Evolutionary conservation across 2,113 vertebrate genomes (phyloP).

Genomic region (Okapia johnstoni): DNA sequence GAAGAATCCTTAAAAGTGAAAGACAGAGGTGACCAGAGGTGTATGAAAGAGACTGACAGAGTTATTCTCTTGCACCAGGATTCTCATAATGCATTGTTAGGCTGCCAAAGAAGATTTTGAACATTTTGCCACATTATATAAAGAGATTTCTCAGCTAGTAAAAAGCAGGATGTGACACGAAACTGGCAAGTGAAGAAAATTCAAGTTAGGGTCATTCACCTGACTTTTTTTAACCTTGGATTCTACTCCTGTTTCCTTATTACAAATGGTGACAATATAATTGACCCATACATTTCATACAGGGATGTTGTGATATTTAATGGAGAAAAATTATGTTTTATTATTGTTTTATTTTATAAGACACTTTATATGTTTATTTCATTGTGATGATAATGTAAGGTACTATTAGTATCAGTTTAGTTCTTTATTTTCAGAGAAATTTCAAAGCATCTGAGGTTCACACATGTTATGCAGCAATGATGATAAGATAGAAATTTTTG

Average conservation of each 20-base stretch:
- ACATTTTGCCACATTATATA: not conserved
- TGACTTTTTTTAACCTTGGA: not conserved
- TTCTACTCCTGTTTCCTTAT: not conserved
- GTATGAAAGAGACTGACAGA: accelerated
- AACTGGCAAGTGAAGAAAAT: not conserved
- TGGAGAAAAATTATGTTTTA: not conserved
- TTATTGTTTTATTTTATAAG: not conserved
- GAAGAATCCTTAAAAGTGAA: not conserved
- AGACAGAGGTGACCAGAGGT: not conserved
- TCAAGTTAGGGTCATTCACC: not conserved
- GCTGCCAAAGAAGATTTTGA: not conserved
- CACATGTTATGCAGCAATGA: not conserved
- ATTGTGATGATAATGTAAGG: not conserved
- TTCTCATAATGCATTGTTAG: not conserved
- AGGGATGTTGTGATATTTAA: not conserved
- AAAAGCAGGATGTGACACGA: not conserved
- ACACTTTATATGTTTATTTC: not conserved
- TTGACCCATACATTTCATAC: not conserved
- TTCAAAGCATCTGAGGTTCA: not conserved
- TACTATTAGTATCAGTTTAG: not conserved
- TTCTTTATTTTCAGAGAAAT: not conserved
- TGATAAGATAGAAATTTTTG: not conserved
- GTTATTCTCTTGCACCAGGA: not conserved
- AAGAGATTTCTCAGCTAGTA: not conserved
- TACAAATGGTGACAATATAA: not conserved